Conservation (phyloP, 2,888 invertebrate genomes). For the Rhagonycha lutea region DNA sequence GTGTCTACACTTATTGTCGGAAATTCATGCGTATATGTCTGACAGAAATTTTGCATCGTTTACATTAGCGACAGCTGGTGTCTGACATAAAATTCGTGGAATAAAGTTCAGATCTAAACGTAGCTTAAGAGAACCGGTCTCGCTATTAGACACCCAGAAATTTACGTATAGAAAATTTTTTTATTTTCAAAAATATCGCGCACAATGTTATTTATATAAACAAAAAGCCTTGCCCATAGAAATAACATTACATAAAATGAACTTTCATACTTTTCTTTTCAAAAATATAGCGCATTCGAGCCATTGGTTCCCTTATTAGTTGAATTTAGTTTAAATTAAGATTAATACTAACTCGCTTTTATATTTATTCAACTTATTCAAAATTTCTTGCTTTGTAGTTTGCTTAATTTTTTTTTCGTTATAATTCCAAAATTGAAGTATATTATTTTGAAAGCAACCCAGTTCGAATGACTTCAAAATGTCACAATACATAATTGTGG, state of each 20-base stretch:
- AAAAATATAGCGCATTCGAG: background rate
- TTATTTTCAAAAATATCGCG: too few relatives aligned
- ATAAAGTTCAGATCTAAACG: too few relatives aligned
- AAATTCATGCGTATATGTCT: too few relatives aligned
- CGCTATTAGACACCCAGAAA: too few relatives aligned
- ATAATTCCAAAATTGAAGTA: constrained; percentile 74
- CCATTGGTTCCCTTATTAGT: background rate
- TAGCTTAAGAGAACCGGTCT: too few relatives aligned
- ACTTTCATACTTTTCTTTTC: background rate
- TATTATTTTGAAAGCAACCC: constrained; percentile 67
- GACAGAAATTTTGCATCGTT: too few relatives aligned
- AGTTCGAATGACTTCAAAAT: constrained; percentile 64
- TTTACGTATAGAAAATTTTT: too few relatives aligned
- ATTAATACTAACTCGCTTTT: constrained; percentile 53
- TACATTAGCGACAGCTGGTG: too few relatives aligned
- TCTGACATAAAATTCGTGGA: too few relatives aligned
- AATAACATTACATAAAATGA: background rate
- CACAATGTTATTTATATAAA: too few relatives aligned
- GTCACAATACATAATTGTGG: constrained; percentile 65
- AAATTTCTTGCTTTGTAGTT: constrained; percentile 65
- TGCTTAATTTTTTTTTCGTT: constrained; percentile 58
- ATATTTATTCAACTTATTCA: constrained; percentile 63
- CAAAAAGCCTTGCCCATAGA: too few relatives aligned
- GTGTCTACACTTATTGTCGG: too few relatives aligned
- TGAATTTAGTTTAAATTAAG: background rate